Evolutionary conservation across 2,888 invertebrate genomes (phyloP).

Genomic region (Mechanitis messenoides): DNA sequence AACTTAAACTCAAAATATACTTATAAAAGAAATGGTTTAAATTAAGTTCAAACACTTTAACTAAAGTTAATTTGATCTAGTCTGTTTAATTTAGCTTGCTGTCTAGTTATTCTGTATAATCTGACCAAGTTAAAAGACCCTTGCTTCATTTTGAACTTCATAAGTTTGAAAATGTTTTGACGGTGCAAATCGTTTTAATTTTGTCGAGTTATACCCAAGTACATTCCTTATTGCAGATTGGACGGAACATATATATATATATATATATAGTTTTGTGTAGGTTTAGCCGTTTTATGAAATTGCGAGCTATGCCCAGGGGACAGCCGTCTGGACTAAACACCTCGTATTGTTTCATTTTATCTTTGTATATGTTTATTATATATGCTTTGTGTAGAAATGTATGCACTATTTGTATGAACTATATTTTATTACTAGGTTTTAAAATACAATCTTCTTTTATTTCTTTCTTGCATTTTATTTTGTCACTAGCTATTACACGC

Average conservation of each 20-base stretch:
- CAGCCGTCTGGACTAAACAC: constrained; percentile 65
- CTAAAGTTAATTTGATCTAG: constrained; percentile 47
- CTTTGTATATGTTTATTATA: constrained; percentile 34
- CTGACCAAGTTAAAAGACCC: constrained; percentile 48
- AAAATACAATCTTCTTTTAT: not conserved
- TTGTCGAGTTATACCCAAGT: constrained; percentile 39
- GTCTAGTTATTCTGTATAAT: constrained; percentile 60
- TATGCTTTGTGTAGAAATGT: constrained; percentile 36
- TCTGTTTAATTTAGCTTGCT: constrained; percentile 66
- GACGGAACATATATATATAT: constrained; percentile 44
- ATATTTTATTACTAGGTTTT: not conserved
- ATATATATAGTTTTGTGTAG: constrained; percentile 28
- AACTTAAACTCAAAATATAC: too few species aligned
- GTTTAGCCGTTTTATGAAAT: constrained; percentile 58
- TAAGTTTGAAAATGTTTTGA: constrained; percentile 26
- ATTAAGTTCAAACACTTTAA: constrained; percentile 23
- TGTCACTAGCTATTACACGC: too few species aligned
- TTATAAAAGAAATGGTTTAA: too few species aligned
- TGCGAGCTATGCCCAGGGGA: constrained; percentile 66
- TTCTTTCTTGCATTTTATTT: not conserved
- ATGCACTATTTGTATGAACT: constrained; percentile 34
- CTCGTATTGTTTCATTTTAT: constrained; percentile 53
- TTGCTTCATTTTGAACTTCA: constrained; percentile 35
- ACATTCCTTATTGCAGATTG: constrained; percentile 44
- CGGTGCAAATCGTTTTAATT: constrained; percentile 41